A percentile compares a stretch with the other conserved stretches of the same genome.
Conservation (phyloP, 2,797 vertebrate genomes). For the Rousettus madagascariensis region DNA sequence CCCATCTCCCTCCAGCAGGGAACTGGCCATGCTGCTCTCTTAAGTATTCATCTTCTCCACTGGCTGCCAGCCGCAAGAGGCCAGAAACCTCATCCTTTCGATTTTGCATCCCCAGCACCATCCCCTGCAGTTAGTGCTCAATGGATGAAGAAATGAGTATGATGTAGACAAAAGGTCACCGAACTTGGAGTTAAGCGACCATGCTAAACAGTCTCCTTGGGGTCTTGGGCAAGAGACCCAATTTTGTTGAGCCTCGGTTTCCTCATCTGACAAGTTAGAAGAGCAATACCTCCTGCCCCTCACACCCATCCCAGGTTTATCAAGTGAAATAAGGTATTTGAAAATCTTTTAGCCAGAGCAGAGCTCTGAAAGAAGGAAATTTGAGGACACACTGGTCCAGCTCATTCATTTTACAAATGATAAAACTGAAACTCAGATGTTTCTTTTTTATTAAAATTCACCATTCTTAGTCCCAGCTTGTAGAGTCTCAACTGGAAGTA, state of each 20-base stretch:
- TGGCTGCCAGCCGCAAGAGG: neutral
- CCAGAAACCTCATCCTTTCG: neutral
- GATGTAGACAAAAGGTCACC: neutral
- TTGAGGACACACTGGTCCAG: neutral
- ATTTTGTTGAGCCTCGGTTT: neutral
- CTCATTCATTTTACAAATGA: neutral
- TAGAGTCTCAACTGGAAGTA: neutral
- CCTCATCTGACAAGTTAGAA: neutral
- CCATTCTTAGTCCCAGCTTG: neutral
- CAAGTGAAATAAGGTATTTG: neutral
- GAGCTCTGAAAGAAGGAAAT: neutral
- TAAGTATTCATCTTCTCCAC: neutral
- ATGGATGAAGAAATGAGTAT: neutral
- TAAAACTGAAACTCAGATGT: neutral
- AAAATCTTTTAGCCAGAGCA: neutral
- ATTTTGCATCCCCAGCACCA: neutral
- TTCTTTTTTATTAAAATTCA: neutral
- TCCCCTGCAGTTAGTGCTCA: neutral
- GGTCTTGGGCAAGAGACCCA: neutral
- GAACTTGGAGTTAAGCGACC: neutral
- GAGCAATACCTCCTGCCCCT: neutral
- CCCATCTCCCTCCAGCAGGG: neutral
- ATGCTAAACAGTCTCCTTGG: neutral
- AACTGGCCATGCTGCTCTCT: neutral
- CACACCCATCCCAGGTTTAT: neutral